These are phyloP conservation scores for Naja naja DNA, from an alignment of 2,113 vertebrate genomes.

Conservation along the genomic window DNA sequence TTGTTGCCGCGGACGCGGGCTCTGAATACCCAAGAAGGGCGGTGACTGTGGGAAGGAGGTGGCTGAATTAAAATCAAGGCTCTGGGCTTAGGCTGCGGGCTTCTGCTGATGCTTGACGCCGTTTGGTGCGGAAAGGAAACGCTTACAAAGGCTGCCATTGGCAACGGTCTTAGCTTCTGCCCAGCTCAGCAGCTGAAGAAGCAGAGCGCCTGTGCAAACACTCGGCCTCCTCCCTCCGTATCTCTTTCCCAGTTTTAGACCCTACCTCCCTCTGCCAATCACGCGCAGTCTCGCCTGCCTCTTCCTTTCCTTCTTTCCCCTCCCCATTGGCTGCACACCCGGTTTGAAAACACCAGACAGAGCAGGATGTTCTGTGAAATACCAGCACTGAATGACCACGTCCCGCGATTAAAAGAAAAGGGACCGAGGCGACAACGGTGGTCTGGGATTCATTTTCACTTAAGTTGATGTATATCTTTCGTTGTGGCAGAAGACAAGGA, in stretches of 20 bases:
- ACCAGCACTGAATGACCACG: neutral
- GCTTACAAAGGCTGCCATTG: constrained; percentile 40
- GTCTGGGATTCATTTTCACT: neutral
- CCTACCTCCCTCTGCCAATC: neutral
- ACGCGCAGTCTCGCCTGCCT: neutral
- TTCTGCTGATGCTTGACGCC: neutral
- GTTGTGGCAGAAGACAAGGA: constrained; percentile 28
- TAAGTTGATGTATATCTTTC: neutral
- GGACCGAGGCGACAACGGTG: neutral
- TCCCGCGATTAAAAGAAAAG: neutral
- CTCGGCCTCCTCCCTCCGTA: neutral
- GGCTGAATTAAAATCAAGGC: neutral
- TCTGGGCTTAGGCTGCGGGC: neutral
- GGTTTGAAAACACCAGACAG: neutral
- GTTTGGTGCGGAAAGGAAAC: constrained; percentile 7
- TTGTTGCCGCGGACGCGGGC: neutral
- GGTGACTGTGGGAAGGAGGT: neutral
- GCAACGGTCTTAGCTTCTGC: constrained; percentile 16
- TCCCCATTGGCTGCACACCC: neutral
- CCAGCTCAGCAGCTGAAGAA: constrained; percentile 59
- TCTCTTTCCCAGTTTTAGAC: neutral
- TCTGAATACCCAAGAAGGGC: neutral
- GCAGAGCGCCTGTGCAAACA: constrained; percentile 20
- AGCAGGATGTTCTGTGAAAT: neutral
- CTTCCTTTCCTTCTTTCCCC: neutral